Base-by-base conservation (phyloP, 2,888 invertebrate genomes). In the Cerastis leucographa region DNA sequence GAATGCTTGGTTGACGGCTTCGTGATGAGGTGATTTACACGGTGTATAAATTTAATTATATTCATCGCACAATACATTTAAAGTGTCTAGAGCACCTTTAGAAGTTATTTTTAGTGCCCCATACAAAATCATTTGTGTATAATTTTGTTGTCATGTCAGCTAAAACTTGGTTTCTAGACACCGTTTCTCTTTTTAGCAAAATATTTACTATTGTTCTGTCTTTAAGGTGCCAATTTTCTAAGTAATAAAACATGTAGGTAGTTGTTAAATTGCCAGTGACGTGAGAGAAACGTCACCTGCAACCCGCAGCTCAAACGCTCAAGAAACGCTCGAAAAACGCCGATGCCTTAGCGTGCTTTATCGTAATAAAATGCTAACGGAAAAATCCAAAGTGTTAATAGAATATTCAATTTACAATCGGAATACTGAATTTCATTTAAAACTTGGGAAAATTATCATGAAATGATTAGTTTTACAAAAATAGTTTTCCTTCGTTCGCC, bases 351-450 rank as follows among this genome's bases (percentile, higher is more conserved):
- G 76, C 76, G 85, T 85, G 69, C 59, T 65, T 62, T 25, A 44
- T 44, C 25, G 65, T 54, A 61, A 83, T 78, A 83, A 74, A 74
- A 72, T 51, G 49, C 29, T 29, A 67, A 64, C 59, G 62, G 71
- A 86, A 74, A 86, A 74, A 76, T 71, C 65, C 65, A 62, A 65
- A 78, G 76, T 84, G 72, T 77, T 86, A 86, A 84, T 75, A 84
- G 74, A 85, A 86, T 74, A 84, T 84, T 76, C 76, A 86, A 86
- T 80, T 77, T 75, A 75, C 76, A 86, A 74, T 75, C 59, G 40
- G 66, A 74, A 76, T 66, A 75, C 85, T 75, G 77, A 77, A 78
- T 74, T 76, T 66, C 64, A 76, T 79, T 87, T 69, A 59, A 72
- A 86, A 80, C 46, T 65, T 73, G 74, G 64, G 67, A 85, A 75